phyloP scores from a whole-genome alignment of 2,797 vertebrate species.

The Glossophaga mutica region DNA sequence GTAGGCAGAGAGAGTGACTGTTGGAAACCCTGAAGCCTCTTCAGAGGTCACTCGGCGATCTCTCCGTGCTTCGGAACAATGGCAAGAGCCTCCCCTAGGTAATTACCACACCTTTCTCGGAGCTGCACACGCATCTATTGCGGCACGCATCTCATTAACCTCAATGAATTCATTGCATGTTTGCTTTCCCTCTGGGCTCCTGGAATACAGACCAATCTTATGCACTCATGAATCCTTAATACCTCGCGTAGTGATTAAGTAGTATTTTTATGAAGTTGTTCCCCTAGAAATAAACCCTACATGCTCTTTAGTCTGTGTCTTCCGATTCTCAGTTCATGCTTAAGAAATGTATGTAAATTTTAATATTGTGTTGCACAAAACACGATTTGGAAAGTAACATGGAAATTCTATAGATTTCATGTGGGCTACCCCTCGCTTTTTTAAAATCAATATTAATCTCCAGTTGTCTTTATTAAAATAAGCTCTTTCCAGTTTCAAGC shows the following conservation, averaged over 20 bases:
- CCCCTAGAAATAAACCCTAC: neutral
- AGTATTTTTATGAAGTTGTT: neutral
- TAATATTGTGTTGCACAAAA: neutral
- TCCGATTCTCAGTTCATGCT: neutral
- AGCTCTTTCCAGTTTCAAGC: neutral
- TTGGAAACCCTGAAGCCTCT: neutral
- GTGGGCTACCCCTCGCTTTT: neutral
- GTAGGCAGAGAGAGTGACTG: neutral
- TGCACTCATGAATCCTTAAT: neutral
- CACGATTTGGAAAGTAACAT: neutral
- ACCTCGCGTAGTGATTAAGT: neutral
- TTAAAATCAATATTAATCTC: neutral
- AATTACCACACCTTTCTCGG: neutral
- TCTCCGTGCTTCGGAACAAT: neutral
- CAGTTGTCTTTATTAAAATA: neutral
- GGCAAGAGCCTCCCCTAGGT: neutral
- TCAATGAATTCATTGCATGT: neutral
- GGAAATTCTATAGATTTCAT: neutral
- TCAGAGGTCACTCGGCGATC: neutral
- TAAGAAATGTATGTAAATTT: constrained; percentile 18
- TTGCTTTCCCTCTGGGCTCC: neutral
- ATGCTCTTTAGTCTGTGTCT: neutral
- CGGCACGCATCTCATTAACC: neutral
- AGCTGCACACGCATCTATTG: no score
- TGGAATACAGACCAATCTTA: neutral